A percentile compares a stretch with the other conserved stretches of the same genome.
phyloP scores from a whole-genome alignment of 1,140 invertebrate species.

The Saxidomus purpurata region DNA sequence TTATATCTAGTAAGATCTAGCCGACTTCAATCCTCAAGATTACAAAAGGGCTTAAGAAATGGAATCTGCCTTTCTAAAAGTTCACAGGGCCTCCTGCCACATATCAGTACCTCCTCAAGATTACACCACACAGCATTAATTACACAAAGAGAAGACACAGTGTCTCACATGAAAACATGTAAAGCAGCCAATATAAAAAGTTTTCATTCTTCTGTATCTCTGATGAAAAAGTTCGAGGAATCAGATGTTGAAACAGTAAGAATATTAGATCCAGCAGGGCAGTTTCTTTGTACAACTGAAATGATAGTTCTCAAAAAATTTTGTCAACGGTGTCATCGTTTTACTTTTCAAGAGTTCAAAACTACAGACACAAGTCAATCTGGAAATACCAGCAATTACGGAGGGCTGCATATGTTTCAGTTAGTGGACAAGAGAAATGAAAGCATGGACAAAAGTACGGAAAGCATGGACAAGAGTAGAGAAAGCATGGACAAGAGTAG shows the following conservation, averaged over 20 bases:
- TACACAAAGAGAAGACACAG: background rate
- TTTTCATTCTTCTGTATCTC: slow-evolving; percentile 8
- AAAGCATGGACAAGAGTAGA: background rate
- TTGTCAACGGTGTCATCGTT: background rate
- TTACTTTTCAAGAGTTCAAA: slow-evolving; percentile 8
- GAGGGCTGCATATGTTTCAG: background rate
- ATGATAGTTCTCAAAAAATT: slow-evolving; percentile 30
- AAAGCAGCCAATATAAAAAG: background rate
- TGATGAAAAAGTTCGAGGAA: slow-evolving; percentile 19
- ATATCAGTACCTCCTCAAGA: background rate
- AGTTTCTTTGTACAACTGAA: slow-evolving; percentile 26
- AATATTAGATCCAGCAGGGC: slow-evolving; percentile 7
- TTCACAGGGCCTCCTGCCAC: no score
- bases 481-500: background rate
- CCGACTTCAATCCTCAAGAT: background rate
- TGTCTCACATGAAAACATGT: background rate
- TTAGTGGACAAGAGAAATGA: background rate
- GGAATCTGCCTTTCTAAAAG: background rate
- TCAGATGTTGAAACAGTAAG: background rate
- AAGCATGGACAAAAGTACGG: background rate
- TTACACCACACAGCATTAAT: background rate
- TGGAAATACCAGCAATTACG: background rate
- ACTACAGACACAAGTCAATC: background rate
- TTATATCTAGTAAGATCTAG: background rate
- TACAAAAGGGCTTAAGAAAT: background rate